phyloP scores from a whole-genome alignment of 2,797 vertebrate species.

The Micrastur ruficollis region DNA sequence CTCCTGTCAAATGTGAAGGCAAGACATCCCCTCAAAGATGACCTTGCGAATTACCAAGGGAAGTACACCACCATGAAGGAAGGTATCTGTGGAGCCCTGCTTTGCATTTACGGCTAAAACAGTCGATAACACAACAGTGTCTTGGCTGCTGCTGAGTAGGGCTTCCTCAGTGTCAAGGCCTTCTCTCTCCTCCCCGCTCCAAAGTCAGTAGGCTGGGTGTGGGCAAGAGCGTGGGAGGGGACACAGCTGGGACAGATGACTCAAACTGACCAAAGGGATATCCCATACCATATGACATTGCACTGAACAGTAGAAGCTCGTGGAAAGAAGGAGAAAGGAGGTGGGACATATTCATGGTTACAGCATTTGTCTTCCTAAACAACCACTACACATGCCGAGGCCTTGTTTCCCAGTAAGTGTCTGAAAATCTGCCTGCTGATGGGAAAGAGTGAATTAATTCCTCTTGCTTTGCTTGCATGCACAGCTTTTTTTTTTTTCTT shows the following conservation, averaged over 20 bases:
- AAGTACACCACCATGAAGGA: not conserved
- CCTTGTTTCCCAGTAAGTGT: not conserved
- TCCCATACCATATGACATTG: too few species aligned
- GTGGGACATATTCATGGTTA: too few species aligned
- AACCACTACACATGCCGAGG: fast-evolving
- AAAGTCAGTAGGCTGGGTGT: not conserved
- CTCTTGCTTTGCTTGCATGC: not conserved
- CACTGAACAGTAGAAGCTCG: not conserved
- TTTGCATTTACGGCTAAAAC: too few species aligned
- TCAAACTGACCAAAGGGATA: not conserved
- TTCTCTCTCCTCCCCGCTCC: not conserved
- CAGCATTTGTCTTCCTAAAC: not conserved
- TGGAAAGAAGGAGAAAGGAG: not conserved
- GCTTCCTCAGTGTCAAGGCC: not conserved
- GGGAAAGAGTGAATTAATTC: not conserved
- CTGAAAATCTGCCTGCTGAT: not conserved
- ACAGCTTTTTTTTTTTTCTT: not conserved
- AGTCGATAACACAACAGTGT: too few species aligned
- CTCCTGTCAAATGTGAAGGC: not conserved
- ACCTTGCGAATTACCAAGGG: not conserved
- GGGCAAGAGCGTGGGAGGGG: not conserved
- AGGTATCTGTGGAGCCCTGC: not conserved
- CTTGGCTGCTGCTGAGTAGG: not conserved
- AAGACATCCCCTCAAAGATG: not conserved
- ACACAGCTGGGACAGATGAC: not conserved